phyloP scores from a whole-genome alignment of 1,140 invertebrate genomes.

The Dryas iulia region DNA sequence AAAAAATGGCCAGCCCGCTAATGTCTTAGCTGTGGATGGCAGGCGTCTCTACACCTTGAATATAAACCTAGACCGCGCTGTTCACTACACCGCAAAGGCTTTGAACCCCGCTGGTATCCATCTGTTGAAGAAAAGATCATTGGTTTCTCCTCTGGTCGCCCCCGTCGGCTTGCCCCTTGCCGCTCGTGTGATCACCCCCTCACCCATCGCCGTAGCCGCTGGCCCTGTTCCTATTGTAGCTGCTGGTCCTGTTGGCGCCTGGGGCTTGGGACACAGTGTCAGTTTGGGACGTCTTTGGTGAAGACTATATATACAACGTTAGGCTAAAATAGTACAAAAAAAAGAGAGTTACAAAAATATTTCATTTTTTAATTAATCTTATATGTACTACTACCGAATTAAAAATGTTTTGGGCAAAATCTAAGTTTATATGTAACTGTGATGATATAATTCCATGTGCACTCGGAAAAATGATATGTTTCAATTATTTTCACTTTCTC shows the following conservation, averaged over 20 bases:
- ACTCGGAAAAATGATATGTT: too few relatives aligned
- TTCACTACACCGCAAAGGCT: constrained; percentile 49
- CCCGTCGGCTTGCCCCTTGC: background rate
- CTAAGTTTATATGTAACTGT: too few relatives aligned
- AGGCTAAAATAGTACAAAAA: background rate
- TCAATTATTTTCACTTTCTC: too few relatives aligned
- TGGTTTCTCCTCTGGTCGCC: constrained; percentile 3
- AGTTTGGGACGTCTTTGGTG: constrained; percentile 9
- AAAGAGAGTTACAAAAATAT: constrained; percentile 18
- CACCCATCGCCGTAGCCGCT: constrained; percentile 12
- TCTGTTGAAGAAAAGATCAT: constrained; percentile 21
- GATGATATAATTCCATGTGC: too few relatives aligned
- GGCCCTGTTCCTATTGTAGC: background rate
- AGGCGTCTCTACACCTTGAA: constrained; percentile 60
- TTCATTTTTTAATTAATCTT: background rate
- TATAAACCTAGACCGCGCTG: constrained; percentile 69
- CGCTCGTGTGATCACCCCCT: constrained; percentile 10
- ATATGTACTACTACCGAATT: too few relatives aligned
- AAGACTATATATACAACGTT: background rate
- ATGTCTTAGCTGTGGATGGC: constrained; percentile 47
- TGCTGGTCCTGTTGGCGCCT: background rate
- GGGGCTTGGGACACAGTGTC: background rate
- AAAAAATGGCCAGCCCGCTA: constrained; percentile 59
- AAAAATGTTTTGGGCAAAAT: too few relatives aligned
- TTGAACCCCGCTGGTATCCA: constrained; percentile 16